Evolutionary conservation across 2,797 vertebrate genomes (phyloP).

Genomic region (Microctenopoma stevenorrisi): DNA sequence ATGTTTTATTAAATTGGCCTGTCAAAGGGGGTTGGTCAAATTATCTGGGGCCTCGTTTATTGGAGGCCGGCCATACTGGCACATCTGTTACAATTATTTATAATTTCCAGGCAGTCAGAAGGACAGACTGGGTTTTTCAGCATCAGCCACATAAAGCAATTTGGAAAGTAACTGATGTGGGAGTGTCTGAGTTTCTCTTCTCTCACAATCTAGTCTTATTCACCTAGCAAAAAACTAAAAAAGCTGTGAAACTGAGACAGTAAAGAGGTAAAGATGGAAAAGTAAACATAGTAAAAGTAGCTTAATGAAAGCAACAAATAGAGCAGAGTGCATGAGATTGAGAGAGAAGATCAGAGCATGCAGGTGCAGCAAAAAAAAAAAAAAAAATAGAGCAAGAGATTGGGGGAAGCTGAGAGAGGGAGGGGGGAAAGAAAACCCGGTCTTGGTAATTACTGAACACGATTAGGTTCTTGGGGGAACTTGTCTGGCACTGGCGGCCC

Average conservation of each 20-base stretch:
- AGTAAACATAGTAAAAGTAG: constrained; percentile 37
- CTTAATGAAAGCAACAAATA: constrained; percentile 35
- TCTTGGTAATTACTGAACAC: constrained; percentile 99
- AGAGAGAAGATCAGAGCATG: constrained; percentile 49
- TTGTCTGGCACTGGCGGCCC: constrained; percentile 94
- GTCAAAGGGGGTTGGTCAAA: constrained; percentile 99
- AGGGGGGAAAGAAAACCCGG: constrained; percentile 52
- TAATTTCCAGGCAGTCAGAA: constrained; percentile 96
- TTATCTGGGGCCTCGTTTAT: constrained; percentile 99
- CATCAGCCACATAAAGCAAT: constrained; percentile 98
- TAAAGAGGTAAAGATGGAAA: constrained; percentile 12
- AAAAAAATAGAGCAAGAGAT: constrained; percentile 47
- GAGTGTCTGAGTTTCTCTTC: constrained; percentile 88
- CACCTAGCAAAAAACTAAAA: constrained; percentile 82
- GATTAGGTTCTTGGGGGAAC: constrained; percentile 99
- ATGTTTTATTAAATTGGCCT: constrained; percentile 99
- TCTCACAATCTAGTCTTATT: constrained; percentile 42
- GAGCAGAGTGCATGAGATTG: constrained; percentile 25
- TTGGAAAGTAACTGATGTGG: constrained; percentile 99
- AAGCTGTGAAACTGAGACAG: constrained; percentile 31
- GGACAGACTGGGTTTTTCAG: constrained; percentile 90
- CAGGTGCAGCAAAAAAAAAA: constrained; percentile 56
- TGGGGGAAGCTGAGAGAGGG: constrained; percentile 30
- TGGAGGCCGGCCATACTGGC: constrained; percentile 99
- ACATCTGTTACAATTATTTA: constrained; percentile 99